These are phyloP conservation scores for Ibycter americanus DNA, from an alignment of 2,797 vertebrate genomes.

Conservation along the genomic window DNA sequence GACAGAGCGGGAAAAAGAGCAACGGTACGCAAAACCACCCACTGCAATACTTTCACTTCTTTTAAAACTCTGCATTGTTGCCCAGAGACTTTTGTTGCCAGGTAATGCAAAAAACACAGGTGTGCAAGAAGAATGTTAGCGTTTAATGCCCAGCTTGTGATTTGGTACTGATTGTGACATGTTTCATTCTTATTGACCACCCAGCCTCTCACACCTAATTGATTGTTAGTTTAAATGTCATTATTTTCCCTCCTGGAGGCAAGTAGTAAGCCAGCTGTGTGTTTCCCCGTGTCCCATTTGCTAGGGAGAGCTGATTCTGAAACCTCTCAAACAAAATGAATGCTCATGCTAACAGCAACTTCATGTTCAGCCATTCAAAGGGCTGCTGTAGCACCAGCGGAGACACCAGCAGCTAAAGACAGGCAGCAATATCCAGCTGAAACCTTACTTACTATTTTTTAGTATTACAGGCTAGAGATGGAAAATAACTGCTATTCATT, in stretches of 20 bases:
- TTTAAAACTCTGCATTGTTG: background rate
- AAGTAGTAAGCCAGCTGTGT: constrained; percentile 10
- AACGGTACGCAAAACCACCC: background rate
- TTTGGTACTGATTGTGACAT: background rate
- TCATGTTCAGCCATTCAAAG: background rate
- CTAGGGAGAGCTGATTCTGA: background rate
- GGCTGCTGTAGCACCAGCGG: background rate
- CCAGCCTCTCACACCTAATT: constrained; percentile 17
- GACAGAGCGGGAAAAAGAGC: accelerated
- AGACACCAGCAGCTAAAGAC: background rate
- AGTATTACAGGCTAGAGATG: background rate
- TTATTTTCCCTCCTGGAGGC: constrained; percentile 23
- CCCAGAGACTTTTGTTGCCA: constrained; percentile 1
- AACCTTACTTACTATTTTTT: background rate
- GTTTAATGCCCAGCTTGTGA: background rate
- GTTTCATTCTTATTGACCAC: background rate
- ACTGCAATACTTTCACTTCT: constrained; percentile 2
- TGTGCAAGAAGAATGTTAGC: background rate
- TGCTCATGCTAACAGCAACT: accelerated
- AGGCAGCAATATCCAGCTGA: background rate
- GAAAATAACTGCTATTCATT: background rate
- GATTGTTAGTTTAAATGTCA: background rate
- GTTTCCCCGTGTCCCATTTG: background rate
- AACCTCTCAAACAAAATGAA: background rate
- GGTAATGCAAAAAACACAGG: constrained; percentile 42